A percentile compares a stretch with the other conserved stretches of the same genome.
Evolutionary conservation across 35 echinoderm and acorn worm species (phyloP).

Genomic region (Apostichopus parvimensis): DNA sequence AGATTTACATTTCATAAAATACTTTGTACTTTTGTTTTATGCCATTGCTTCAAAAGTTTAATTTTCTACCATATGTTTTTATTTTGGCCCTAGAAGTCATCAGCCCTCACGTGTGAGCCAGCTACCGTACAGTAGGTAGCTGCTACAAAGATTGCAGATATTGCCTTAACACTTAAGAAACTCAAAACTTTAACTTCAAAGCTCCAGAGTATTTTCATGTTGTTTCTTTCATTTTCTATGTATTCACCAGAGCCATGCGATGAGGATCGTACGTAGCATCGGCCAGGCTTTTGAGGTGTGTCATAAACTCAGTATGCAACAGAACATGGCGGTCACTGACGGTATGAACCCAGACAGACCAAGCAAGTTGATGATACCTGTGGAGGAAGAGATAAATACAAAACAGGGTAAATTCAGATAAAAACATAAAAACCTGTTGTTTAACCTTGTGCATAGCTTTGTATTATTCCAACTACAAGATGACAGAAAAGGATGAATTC

Average conservation of each 20-base stretch:
- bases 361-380: slow-evolving; percentile 69
- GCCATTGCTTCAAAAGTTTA: too few relatives aligned
- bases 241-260: slow-evolving; percentile 86
- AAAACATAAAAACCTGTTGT: too few relatives aligned
- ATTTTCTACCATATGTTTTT: too few relatives aligned
- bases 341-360: slow-evolving; percentile 63
- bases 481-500: too few relatives aligned
- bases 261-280: slow-evolving; percentile 97
- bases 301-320: slow-evolving; percentile 95
- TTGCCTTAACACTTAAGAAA: not conserved
- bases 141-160: too few relatives aligned
- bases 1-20: too few relatives aligned
- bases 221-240: not conserved
- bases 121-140: too few relatives aligned
- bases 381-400: slow-evolving; percentile 46
- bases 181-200: not conserved
- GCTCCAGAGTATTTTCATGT: not conserved
- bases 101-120: too few relatives aligned
- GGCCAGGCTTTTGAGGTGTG: slow-evolving; percentile 99
- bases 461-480: too few relatives aligned
- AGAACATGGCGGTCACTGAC: slow-evolving; percentile 80
- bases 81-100: too few relatives aligned
- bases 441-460: too few relatives aligned
- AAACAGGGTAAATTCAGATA: slow-evolving; percentile 52
- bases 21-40: too few relatives aligned